Conservation (phyloP, 2,113 vertebrate species). For the Macquaria australasica region DNA sequence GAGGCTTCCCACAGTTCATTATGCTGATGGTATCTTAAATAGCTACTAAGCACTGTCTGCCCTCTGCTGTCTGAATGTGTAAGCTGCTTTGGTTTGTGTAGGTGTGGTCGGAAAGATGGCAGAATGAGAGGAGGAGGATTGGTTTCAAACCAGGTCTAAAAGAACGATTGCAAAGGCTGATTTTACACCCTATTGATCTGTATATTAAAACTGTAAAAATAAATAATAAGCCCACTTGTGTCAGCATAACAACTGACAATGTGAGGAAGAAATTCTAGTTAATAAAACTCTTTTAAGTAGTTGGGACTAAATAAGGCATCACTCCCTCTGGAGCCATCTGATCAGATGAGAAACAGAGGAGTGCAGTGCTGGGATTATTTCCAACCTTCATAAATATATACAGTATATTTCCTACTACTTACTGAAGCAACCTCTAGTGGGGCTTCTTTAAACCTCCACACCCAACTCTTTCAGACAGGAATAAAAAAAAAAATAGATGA, state of each 20-base stretch:
- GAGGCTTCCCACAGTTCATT: not conserved
- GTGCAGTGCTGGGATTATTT: conserved; percentile 45
- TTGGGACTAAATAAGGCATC: conserved; percentile 39
- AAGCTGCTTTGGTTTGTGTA: conserved; percentile 9
- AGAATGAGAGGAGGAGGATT: not conserved
- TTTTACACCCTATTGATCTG: not conserved
- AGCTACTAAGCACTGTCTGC: conserved; percentile 59
- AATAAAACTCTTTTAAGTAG: conserved; percentile 28
- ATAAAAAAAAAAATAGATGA: conserved; percentile 56
- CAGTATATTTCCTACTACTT: conserved; percentile 49
- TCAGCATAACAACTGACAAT: not conserved
- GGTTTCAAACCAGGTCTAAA: not conserved
- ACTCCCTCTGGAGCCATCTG: not conserved
- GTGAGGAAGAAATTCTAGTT: conserved; percentile 1
- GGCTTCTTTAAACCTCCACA: conserved; percentile 68
- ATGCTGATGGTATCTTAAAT: conserved; percentile 3
- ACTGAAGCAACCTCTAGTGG: conserved; percentile 57
- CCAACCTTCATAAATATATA: conserved; percentile 61
- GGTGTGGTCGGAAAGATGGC: conserved; percentile 15
- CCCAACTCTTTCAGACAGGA: conserved; percentile 65
- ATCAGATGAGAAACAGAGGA: conserved; percentile 38
- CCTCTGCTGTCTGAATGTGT: conserved; percentile 73
- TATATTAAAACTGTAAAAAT: not conserved
- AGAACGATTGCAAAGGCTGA: not conserved
- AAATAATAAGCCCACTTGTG: not conserved